Evolutionary conservation across 2,888 invertebrate genomes (phyloP).

Genomic region (Cosmopolites sordidus): DNA sequence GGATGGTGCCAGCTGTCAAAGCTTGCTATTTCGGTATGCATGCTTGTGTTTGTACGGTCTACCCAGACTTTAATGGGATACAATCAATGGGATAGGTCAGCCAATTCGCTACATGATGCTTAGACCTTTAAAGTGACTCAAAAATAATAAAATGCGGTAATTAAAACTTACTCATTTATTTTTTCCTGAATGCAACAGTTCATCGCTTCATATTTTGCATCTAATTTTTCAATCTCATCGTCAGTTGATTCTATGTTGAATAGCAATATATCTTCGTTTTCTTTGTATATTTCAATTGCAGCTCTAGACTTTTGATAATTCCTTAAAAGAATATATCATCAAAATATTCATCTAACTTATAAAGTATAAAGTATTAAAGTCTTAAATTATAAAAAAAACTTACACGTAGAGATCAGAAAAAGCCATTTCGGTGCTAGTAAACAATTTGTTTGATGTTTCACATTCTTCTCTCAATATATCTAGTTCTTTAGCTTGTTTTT

Average conservation of each 20-base stretch:
- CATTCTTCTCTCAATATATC: constrained; percentile 54
- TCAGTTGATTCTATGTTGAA: constrained; percentile 68
- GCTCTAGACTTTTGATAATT: constrained; percentile 63
- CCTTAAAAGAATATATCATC: constrained; percentile 40
- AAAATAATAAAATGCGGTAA: too few relatives aligned
- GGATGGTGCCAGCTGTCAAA: too few relatives aligned
- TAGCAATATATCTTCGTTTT: constrained; percentile 69
- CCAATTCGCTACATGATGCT: too few relatives aligned
- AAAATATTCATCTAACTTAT: not conserved
- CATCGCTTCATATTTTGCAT: constrained; percentile 79
- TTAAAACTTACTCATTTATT: constrained; percentile 70
- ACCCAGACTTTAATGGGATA: too few relatives aligned
- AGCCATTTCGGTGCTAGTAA: constrained; percentile 59
- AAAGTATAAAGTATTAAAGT: not conserved
- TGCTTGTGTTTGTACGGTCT: too few relatives aligned
- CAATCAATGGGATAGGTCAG: too few relatives aligned
- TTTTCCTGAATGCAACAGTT: constrained; percentile 87
- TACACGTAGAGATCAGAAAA: constrained; percentile 62
- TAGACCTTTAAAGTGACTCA: too few relatives aligned
- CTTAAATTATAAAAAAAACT: constrained; percentile 28
- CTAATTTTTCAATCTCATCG: constrained; percentile 68
- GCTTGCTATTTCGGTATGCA: too few relatives aligned
- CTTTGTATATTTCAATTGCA: constrained; percentile 65
- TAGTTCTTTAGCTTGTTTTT: constrained; percentile 52
- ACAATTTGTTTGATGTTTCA: constrained; percentile 56